Percentiles rank a stretch among this genome's conserved stretches.
Conservation (phyloP, 2,888 invertebrate genomes). For the Dilophus febrilis region DNA sequence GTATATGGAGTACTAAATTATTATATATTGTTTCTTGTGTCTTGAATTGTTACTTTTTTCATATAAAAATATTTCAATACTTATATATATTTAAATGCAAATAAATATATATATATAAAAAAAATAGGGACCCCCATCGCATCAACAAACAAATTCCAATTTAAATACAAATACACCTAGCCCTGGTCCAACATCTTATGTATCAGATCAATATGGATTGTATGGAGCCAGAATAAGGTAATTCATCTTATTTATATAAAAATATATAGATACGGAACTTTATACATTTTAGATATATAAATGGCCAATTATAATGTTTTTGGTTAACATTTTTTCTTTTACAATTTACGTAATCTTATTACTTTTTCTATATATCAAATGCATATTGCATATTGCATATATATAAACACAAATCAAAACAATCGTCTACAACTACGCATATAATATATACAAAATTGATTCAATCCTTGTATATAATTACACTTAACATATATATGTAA, state of each 20-base stretch:
- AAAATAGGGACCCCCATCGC: constrained; percentile 23
- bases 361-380: background rate
- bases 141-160: constrained; percentile 21
- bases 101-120: too few relatives aligned
- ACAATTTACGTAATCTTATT: too few relatives aligned
- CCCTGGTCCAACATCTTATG: constrained; percentile 30
- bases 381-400: too few relatives aligned
- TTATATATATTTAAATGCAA: too few relatives aligned
- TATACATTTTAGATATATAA: background rate
- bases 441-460: too few relatives aligned
- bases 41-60: constrained; percentile 6
- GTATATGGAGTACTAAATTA: too few relatives aligned
- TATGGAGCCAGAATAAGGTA: constrained; percentile 23
- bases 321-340: constrained; percentile 1
- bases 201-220: constrained; percentile 30
- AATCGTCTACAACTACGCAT: too few relatives aligned
- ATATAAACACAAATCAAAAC: too few relatives aligned
- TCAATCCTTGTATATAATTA: background rate
- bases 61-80: constrained; percentile 4
- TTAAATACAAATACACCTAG: constrained; percentile 29
- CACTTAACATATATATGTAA: background rate
- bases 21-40: constrained; percentile 6
- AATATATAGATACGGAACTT: background rate
- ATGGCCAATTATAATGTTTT: background rate
- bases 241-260: constrained; percentile 5